Evolutionary conservation across 2,888 invertebrate species (phyloP), one percentile per base, ranked within the genome.

Genomic region (Reticulitermes lucifugus): DNA sequence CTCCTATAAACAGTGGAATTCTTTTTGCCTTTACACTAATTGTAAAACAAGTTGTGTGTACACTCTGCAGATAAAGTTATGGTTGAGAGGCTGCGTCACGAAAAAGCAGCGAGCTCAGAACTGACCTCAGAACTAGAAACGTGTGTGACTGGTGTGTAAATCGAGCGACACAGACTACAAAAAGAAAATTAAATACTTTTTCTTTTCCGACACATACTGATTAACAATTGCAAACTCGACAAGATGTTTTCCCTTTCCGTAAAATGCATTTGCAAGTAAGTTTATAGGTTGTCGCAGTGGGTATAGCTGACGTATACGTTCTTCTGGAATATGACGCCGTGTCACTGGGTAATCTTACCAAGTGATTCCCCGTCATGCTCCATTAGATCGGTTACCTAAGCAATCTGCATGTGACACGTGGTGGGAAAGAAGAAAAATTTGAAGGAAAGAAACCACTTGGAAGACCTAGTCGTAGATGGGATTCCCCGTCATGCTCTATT

Each of bases 21-120:
- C 46, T 80, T 70, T 79, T 79, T 79, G 0, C 35, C 55, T 29
- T 59, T 79, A 81, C 81, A 81, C 81, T 81, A 81, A 81, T 81
- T 81, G 81, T 81, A 81, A 81, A 81, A 81, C 81, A 81, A 81
- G 81, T 70, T 81, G 81, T 81, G 65, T 81, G 81, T 81, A 81
- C 81, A 81, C 55, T 81, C 81, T 22, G 65, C 35, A 65, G 81
- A 81, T 81, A 65, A 81, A 79, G 79, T 79, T 79, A 25, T 79
- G 51, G 79, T 79, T n/a, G 43, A 5, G 55, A 21, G 59, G 80
- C 7, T 43, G 70, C 5, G 59, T 79, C 59, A 79, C 59, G 59
- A 51, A 35, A 51, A 51, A 51, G 79, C 51, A 79, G 41, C 73
- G 41, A 2, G 21, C 41, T 41, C 18, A 73, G 35, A 41, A 73